Conservation (phyloP, 2,113 vertebrate species). For the Otis tarda region DNA sequence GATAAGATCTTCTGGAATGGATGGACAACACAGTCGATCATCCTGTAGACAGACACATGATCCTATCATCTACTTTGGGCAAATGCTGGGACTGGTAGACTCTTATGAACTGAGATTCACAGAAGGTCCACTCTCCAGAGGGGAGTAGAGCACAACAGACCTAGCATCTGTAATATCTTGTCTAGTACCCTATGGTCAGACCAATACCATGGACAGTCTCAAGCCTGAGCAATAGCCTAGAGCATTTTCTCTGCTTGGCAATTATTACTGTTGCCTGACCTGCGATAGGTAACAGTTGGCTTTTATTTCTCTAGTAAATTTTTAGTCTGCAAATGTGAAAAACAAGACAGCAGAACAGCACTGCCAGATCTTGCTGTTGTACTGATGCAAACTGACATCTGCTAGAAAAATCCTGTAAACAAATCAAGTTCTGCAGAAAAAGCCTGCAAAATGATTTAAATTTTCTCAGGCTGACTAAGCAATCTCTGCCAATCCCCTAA, state of each 20-base stretch:
- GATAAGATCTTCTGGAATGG: background rate
- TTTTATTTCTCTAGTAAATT: background rate
- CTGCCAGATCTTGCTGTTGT: background rate
- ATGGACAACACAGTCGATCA: background rate
- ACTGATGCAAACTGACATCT: background rate
- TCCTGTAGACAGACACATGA: background rate
- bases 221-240: background rate
- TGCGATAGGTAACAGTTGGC: background rate
- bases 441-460: background rate
- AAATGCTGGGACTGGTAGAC: background rate
- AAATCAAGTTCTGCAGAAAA: background rate
- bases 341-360: background rate
- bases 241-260: background rate
- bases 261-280: background rate
- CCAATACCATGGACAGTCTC: no score
- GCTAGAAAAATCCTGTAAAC: background rate
- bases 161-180: background rate
- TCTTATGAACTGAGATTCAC: background rate
- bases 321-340: background rate
- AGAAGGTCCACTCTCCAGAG: background rate
- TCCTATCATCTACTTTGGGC: background rate
- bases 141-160: background rate
- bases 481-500: background rate
- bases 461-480: background rate
- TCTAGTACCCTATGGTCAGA: background rate